These are phyloP conservation scores for Acleris sparsana DNA, from an alignment of 2,888 invertebrate species.

Conservation along the genomic window DNA sequence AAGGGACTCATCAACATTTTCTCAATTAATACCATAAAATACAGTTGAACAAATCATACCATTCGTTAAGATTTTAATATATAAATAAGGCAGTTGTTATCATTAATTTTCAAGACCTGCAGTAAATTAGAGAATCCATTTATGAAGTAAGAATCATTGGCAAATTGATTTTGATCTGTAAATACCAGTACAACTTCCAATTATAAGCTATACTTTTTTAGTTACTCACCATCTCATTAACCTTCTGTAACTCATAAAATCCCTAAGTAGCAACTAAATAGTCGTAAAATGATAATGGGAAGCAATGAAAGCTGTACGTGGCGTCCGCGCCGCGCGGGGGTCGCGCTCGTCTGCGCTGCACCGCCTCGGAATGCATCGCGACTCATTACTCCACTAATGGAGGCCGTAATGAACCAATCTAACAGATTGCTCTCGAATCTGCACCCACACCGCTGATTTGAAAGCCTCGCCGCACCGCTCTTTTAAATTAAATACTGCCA, in stretches of 20 bases:
- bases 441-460: slow-evolving; percentile 76
- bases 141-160: background rate
- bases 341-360: slow-evolving; percentile 53
- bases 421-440: slow-evolving; percentile 82
- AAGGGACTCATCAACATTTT: too few relatives aligned
- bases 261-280: slow-evolving; percentile 28
- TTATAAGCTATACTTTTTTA: background rate
- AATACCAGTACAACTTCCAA: background rate
- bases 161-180: background rate
- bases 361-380: slow-evolving; percentile 73
- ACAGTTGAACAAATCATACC: too few relatives aligned
- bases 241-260: slow-evolving; percentile 24
- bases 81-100: too few relatives aligned
- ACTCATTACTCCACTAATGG: slow-evolving; percentile 82
- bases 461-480: slow-evolving; percentile 66
- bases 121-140: background rate
- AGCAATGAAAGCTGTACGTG: slow-evolving; percentile 40
- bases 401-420: slow-evolving; percentile 81
- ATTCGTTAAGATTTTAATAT: too few relatives aligned
- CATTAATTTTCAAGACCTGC: too few relatives aligned
- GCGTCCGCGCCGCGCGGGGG: slow-evolving; percentile 36
- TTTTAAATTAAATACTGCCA: slow-evolving; percentile 66
- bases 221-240: slow-evolving; percentile 2
- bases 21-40: too few relatives aligned
- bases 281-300: slow-evolving; percentile 39